Base-by-base conservation (phyloP, 64 coral and sea anemone species). In the Montipora efflorescens region DNA sequence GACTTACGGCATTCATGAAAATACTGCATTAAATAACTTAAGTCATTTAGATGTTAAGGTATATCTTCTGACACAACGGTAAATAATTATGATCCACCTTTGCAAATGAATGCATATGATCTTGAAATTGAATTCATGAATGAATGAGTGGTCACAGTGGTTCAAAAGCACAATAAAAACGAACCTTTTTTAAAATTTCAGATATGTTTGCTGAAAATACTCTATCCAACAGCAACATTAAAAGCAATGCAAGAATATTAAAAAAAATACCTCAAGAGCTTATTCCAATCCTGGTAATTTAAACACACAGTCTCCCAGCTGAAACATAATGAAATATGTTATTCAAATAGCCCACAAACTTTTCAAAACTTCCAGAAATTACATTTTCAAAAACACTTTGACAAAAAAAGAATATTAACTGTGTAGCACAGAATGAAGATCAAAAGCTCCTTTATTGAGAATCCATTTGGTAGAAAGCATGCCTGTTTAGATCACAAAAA, bases 271-370 rank as follows among this genome's bases (percentile, higher is more conserved):
- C 81, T 93, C 83, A 93, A 76, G 46, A 93, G 71, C 46, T 76
- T 79, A 36, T 93, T 62, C 92, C 92, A 93, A 36, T 93, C 92
- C 6, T 88, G 55, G 43, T n/a, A 69, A 55, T 77, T 88, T 48
- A 77, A 51, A 73, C 92, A 93, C 19, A 93, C 74, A 80, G 92
- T 93, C 53, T 87, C 92, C 92, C 92, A 93, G 76, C 92, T 93
- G 59, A 75, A 87, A 93, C 23, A 87, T 5, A 77, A 90, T 21
- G 8, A 48, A n/a, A 25, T 16, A 78, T 48, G 49, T 64, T 64
- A 92, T 22, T 59, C 25, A 72, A 84, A 70, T 80, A 23, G 57
- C 81, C 76, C 25, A 59, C 67, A 53, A 79, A 75, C 69, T 73
- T 75, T 20, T 76, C 52, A 22, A n/a, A 80, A 44, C 48, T 82